Conservation (phyloP, 2,113 vertebrate species). For the Bucco capensis region DNA sequence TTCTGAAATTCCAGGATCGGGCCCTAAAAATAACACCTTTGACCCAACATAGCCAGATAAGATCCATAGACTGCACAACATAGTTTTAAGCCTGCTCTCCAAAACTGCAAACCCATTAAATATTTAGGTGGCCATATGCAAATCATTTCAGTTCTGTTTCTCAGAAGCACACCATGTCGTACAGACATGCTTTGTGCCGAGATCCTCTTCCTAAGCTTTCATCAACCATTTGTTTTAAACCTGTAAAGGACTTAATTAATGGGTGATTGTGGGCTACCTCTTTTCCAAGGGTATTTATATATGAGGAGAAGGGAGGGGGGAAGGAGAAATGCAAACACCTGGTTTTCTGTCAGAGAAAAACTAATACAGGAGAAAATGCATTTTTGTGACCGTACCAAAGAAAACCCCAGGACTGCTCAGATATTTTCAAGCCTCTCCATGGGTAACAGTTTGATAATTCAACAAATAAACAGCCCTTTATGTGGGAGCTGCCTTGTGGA, state of each 20-base stretch:
- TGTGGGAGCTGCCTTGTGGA: background rate
- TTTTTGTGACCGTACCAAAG: background rate
- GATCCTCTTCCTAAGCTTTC: constrained; percentile 17
- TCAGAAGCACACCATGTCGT: constrained; percentile 26
- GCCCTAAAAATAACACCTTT: background rate
- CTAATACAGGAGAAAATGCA: background rate
- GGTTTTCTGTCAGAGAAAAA: background rate
- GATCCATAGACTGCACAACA: background rate
- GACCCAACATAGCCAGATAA: background rate
- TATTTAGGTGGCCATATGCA: constrained; percentile 69
- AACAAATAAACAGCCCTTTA: constrained; percentile 42
- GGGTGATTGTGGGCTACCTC: background rate
- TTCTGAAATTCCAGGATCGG: background rate
- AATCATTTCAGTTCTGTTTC: constrained; percentile 59
- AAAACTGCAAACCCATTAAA: constrained; percentile 58
- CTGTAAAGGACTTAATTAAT: constrained; percentile 38
- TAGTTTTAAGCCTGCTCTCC: constrained; percentile 29
- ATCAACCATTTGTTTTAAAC: constrained; percentile 46
- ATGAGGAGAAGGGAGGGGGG: background rate
- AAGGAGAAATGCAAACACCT: background rate
- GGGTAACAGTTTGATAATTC: background rate
- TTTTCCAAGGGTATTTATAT: background rate
- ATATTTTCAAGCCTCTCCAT: background rate
- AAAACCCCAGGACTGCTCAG: background rate
- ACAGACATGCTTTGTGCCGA: constrained; percentile 22